These are phyloP conservation scores for Ceryle rudis DNA, from an alignment of 2,797 vertebrate genomes.

Conservation along the genomic window DNA sequence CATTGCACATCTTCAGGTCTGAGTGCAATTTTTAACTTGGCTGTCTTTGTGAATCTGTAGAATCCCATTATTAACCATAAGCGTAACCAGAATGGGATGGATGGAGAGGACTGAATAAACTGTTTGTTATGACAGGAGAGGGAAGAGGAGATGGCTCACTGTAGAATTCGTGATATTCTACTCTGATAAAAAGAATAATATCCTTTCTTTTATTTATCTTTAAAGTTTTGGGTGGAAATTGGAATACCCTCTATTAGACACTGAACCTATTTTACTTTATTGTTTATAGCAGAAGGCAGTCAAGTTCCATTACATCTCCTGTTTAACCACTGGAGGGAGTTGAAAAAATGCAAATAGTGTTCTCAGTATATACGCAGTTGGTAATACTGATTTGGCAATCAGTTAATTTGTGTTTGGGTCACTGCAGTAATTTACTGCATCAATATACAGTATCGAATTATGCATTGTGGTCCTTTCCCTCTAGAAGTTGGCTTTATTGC, in stretches of 20 bases:
- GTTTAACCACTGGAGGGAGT: slow-evolving; percentile 65
- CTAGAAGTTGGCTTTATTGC: not conserved
- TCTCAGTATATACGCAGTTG: not conserved
- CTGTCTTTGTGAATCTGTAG: not conserved
- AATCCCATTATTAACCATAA: not conserved
- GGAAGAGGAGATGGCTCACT: not conserved
- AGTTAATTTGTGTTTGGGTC: not conserved
- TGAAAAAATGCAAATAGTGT: not conserved
- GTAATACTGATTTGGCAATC: not conserved
- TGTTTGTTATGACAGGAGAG: not conserved
- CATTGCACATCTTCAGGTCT: not conserved
- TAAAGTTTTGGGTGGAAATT: not conserved
- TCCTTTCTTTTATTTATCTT: not conserved
- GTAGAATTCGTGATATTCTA: not conserved
- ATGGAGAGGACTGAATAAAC: not conserved
- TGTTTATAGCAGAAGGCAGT: not conserved
- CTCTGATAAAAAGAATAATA: not conserved
- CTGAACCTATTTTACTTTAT: not conserved
- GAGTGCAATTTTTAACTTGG: not conserved
- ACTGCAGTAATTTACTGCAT: not conserved
- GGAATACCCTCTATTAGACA: not conserved
- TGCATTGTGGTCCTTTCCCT: not conserved
- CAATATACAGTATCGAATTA: not conserved
- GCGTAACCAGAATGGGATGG: not conserved
- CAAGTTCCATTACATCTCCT: not conserved